Evolutionary conservation across 2,888 invertebrate species (phyloP).

Genomic region (Amphiduros pacificus): DNA sequence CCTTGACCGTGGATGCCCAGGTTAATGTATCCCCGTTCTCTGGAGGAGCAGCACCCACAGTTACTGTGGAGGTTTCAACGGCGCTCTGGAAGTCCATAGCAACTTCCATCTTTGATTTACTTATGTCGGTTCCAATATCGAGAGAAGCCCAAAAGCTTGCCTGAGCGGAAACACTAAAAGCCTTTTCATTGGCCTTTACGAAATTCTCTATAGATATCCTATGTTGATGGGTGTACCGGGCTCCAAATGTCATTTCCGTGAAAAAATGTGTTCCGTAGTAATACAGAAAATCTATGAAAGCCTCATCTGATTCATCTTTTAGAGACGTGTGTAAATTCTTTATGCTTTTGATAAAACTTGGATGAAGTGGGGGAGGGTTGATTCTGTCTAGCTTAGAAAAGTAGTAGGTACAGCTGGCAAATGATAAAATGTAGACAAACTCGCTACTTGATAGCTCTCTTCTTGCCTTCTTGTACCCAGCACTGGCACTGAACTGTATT

Average conservation of each 20-base stretch:
- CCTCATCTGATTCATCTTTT: neutral
- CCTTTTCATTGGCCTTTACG: neutral
- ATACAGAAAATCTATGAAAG: neutral
- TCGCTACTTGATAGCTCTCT: neutral
- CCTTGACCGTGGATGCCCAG: neutral
- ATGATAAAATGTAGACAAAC: neutral
- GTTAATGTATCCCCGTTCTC: neutral
- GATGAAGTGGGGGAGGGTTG: neutral
- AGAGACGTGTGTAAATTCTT: neutral
- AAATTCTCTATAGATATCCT: neutral
- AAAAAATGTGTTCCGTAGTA: neutral
- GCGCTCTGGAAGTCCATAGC: neutral
- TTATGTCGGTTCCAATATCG: neutral
- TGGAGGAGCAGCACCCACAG: constrained; percentile 1
- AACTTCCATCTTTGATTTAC: neutral
- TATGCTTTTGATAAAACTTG: neutral
- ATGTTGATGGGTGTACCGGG: neutral
- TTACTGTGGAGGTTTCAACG: neutral
- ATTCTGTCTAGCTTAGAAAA: neutral
- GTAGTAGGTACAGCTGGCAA: neutral
- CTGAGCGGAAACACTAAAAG: neutral
- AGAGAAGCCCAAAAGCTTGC: neutral
- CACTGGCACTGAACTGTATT: neutral
- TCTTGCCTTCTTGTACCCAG: neutral
- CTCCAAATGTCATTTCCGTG: neutral